Conservation (phyloP, 2,113 vertebrate species). For the Sciurus niger region DNA sequence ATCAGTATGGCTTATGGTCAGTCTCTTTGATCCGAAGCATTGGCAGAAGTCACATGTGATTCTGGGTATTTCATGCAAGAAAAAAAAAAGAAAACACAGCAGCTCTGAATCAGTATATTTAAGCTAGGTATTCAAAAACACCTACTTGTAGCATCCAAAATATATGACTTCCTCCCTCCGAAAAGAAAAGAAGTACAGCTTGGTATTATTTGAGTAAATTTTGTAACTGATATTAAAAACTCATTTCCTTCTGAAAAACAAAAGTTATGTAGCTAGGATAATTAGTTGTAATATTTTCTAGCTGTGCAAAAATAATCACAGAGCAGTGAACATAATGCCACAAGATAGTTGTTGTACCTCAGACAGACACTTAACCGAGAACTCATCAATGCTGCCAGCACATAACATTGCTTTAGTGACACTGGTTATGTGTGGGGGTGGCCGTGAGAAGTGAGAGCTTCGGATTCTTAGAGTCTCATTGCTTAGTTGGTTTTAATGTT, state of each 20-base stretch:
- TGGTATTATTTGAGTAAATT: not conserved
- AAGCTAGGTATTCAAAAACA: conserved; percentile 21
- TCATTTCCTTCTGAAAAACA: conserved; percentile 50
- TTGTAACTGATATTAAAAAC: not conserved
- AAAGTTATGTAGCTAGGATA: not conserved
- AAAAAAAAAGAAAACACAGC: not conserved
- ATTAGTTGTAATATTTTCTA: conserved; percentile 5
- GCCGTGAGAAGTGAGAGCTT: not conserved
- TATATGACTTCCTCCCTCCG: not conserved
- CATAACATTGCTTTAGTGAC: not conserved
- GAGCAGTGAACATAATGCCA: not conserved
- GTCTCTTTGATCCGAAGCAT: not conserved
- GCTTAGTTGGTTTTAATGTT: conserved; percentile 21
- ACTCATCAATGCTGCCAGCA: fast-evolving
- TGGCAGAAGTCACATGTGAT: not conserved
- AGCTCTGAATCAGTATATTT: not conserved
- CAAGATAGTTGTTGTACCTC: not conserved
- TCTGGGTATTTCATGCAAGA: not conserved
- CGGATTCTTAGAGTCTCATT: not conserved
- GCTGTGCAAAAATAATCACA: conserved; percentile 15
- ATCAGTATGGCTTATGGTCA: not conserved
- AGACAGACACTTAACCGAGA: not conserved
- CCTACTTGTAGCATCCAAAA: not conserved
- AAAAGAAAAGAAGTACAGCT: not conserved
- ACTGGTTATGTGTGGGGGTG: not conserved